Percentiles rank a stretch among this genome's conserved stretches.
Evolutionary conservation across 2,113 vertebrate genomes (phyloP).

Genomic region (Triplophysa rosa): DNA sequence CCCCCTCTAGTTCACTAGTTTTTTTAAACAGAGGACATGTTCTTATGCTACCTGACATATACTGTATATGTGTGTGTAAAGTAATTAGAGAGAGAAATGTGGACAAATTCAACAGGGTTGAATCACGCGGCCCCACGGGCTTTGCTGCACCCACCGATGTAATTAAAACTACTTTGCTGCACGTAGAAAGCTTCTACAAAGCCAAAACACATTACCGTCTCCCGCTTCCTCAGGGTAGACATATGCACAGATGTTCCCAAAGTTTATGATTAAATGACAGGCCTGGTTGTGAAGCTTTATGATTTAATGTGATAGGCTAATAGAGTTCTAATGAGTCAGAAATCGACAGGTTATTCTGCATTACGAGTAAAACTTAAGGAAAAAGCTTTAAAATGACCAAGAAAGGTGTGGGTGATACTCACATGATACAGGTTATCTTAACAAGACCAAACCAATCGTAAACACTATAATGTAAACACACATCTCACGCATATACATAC

Average conservation of each 20-base stretch:
- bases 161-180: constrained; percentile 40
- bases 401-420: background rate
- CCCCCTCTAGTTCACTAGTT: too few species aligned
- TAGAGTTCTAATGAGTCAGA: constrained; percentile 18
- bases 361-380: background rate
- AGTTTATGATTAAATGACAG: constrained; percentile 19
- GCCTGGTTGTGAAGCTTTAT: background rate
- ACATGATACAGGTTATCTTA: background rate
- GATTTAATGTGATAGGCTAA: constrained; percentile 9
- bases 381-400: background rate
- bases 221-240: constrained; percentile 21
- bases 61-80: background rate
- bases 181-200: background rate
- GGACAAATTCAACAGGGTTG: constrained; percentile 43
- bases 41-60: background rate
- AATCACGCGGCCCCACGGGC: constrained; percentile 26
- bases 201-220: constrained; percentile 28
- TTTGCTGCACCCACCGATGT: constrained; percentile 37
- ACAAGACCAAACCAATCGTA: background rate
- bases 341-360: background rate
- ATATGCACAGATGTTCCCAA: constrained; percentile 20
- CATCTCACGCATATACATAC: background rate
- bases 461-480: background rate
- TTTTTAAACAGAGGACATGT: background rate
- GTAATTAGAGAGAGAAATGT: constrained; percentile 36